Evolutionary conservation across 2,797 vertebrate genomes (phyloP).

Genomic region (Mallotus villosus): DNA sequence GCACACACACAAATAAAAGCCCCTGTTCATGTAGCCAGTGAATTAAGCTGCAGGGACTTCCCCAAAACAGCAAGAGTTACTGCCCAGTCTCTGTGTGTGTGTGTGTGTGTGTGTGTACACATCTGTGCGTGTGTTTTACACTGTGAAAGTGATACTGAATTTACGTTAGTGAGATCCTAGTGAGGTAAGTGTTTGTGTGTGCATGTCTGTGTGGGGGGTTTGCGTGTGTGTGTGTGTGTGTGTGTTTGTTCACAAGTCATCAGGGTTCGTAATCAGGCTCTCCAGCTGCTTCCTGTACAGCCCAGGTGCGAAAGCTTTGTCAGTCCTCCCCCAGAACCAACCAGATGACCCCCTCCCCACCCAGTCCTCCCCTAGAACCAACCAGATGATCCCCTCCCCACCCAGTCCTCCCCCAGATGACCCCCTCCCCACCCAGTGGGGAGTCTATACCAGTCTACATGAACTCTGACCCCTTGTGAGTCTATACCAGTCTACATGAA

Average conservation of each 20-base stretch:
- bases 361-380: too few relatives aligned
- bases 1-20: constrained; percentile 39
- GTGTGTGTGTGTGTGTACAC: constrained; percentile 1
- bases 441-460: too few relatives aligned
- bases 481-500: too few relatives aligned
- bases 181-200: background rate
- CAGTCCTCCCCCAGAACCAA: background rate
- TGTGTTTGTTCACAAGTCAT: constrained; percentile 3
- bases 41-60: constrained; percentile 39
- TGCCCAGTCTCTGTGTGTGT: too few relatives aligned
- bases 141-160: too few relatives aligned
- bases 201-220: background rate
- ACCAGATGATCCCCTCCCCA: background rate
- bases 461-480: too few relatives aligned
- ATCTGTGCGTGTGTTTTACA: background rate
- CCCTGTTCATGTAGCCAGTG: constrained; percentile 40
- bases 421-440: too few relatives aligned
- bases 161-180: too few relatives aligned
- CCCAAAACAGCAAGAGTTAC: constrained; percentile 3
- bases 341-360: background rate
- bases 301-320: background rate
- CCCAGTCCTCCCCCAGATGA: too few relatives aligned
- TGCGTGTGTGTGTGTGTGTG: too few relatives aligned
- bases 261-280: constrained; percentile 9
- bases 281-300: constrained; percentile 19